These are phyloP conservation scores for Urocyon cinereoargenteus DNA, from an alignment of 2,797 vertebrate genomes.

Conservation along the genomic window DNA sequence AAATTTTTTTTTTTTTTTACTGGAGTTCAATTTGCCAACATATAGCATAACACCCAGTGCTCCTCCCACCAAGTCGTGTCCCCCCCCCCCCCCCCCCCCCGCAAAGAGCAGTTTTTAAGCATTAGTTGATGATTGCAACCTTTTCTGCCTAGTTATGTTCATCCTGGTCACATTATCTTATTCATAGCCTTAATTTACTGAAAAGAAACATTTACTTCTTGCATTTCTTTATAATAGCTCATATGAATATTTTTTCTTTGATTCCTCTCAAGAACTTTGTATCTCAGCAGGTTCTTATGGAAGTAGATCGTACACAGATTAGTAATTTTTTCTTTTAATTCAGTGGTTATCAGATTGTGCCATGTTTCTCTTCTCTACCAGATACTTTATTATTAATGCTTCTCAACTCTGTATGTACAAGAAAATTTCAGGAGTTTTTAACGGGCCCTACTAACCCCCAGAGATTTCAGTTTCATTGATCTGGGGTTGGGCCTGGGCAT, in stretches of 20 bases:
- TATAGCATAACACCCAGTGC: no score
- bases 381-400: background rate
- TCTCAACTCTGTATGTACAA: background rate
- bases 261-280: background rate
- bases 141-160: background rate
- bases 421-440: slow-evolving; percentile 23
- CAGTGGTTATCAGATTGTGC: background rate
- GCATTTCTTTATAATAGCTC: background rate
- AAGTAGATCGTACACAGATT: background rate
- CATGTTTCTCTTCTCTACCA: slow-evolving; percentile 32
- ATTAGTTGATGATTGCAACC: background rate
- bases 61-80: no score
- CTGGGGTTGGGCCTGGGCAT: background rate
- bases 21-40: no score
- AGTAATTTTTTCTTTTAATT: background rate
- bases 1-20: no score
- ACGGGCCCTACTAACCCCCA: background rate
- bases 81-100: no score
- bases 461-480: slow-evolving; percentile 14
- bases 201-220: slow-evolving; percentile 9
- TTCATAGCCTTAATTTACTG: slow-evolving; percentile 24
- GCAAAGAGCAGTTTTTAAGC: background rate
- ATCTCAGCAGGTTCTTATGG: background rate
- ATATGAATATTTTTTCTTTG: background rate
- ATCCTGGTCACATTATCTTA: background rate